Conservation (phyloP, 1,140 invertebrate genomes). For the Frieseomelitta varia region DNA sequence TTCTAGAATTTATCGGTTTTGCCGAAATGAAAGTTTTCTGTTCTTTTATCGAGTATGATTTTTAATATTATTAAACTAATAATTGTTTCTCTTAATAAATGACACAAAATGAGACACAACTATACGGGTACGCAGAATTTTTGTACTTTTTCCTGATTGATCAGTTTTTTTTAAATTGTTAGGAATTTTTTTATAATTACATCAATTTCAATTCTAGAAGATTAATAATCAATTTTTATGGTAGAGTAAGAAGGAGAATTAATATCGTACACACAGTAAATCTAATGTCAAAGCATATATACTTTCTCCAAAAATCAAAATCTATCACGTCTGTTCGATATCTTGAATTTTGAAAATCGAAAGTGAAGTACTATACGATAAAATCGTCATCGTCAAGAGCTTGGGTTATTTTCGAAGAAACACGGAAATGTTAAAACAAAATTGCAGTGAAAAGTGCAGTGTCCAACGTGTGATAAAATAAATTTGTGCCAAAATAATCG, state of each 20-base stretch:
- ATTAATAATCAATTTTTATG: no score
- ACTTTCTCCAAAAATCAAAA: no score
- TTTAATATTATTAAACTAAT: no score
- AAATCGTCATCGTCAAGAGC: neutral
- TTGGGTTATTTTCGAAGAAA: neutral
- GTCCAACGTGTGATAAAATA: neutral
- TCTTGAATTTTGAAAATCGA: neutral
- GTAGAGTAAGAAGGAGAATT: no score
- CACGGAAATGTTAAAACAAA: neutral
- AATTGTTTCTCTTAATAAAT: no score
- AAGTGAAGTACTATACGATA: neutral
- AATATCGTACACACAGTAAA: no score
- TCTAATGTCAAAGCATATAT: no score
- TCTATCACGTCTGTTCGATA: neutral
- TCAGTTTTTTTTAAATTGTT: no score
- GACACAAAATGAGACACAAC: neutral
- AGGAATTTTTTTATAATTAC: no score
- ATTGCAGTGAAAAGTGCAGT: slow-evolving; percentile 11
- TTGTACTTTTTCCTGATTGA: no score
- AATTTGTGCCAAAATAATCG: neutral
- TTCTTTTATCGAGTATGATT: neutral
- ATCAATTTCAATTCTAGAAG: no score
- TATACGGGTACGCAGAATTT: neutral
- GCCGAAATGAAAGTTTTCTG: neutral
- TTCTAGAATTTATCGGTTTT: neutral